Percentiles rank a stretch among this genome's conserved stretches.
Conservation (phyloP, 2,113 vertebrate genomes). For the Cochlearius cochlearius region DNA sequence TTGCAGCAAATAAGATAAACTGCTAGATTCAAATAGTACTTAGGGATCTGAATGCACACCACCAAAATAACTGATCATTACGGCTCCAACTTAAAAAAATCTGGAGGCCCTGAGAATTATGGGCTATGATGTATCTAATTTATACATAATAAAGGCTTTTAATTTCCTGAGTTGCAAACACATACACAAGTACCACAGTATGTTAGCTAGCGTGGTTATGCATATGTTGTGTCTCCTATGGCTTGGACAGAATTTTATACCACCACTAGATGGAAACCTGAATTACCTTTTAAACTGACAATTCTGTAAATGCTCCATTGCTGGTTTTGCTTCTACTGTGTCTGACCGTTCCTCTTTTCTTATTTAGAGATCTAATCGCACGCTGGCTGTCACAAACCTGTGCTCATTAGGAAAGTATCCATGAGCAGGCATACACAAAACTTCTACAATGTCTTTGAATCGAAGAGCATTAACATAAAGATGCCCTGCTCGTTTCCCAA, state of each 20-base stretch:
- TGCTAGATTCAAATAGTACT: neutral
- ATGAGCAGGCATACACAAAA: neutral
- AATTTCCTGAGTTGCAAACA: neutral
- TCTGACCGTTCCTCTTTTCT: neutral
- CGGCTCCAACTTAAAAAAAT: neutral
- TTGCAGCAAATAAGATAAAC: neutral
- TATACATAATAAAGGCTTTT: neutral
- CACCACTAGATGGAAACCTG: constrained; percentile 66
- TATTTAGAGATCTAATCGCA: neutral
- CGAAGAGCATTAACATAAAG: neutral
- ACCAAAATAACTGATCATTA: neutral
- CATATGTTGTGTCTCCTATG: neutral
- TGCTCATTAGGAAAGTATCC: neutral
- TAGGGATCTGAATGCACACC: neutral
- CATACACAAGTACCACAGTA: neutral
- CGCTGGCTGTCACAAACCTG: neutral
- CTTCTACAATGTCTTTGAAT: neutral
- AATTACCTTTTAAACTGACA: constrained; percentile 14
- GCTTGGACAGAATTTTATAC: neutral
- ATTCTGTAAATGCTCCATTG: neutral
- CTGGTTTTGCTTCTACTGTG: neutral
- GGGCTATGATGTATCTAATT: neutral
- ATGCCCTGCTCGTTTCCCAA: neutral
- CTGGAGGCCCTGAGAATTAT: neutral
- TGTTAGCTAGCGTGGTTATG: neutral